Percentiles rank a stretch among this genome's conserved stretches.
Evolutionary conservation across 1,140 invertebrate species (phyloP).

Genomic region (Drosophila willistoni): DNA sequence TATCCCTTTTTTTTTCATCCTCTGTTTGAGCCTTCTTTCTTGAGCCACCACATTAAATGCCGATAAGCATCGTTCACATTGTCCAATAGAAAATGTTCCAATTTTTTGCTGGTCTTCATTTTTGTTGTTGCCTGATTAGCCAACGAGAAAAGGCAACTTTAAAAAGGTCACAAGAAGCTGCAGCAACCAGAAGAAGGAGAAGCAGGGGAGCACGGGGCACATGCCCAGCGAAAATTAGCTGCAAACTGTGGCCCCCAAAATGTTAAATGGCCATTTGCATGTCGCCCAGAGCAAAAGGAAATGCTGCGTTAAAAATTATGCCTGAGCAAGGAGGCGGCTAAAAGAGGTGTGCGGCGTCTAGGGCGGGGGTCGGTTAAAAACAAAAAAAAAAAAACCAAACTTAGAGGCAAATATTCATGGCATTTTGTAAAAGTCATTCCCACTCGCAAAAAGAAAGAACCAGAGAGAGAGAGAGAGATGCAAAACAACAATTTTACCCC

Average conservation of each 20-base stretch:
- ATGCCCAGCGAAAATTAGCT: conserved; percentile 62
- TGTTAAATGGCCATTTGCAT: conserved; percentile 64
- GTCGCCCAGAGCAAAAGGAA: conserved; percentile 53
- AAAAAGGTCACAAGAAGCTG: conserved; percentile 14
- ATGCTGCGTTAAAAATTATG: conserved; percentile 79
- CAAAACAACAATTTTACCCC: conserved; percentile 53
- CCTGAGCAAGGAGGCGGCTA: not conserved
- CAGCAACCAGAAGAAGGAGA: not conserved
- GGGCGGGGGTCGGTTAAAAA: conserved; percentile 24
- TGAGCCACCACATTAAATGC: conserved; percentile 63
- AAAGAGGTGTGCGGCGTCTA: too few relatives aligned
- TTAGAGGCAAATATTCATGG: conserved; percentile 63
- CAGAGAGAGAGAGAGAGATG: conserved; percentile 28
- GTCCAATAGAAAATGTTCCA: conserved; percentile 44
- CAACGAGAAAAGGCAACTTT: conserved; percentile 20
- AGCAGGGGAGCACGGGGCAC: not conserved
- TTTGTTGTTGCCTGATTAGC: conserved; percentile 4
- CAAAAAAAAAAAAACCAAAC: conserved; percentile 34
- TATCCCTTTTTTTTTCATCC: conserved; percentile 48
- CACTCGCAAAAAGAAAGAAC: conserved; percentile 31
- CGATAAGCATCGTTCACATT: conserved; percentile 68
- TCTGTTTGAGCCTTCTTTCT: conserved; percentile 5
- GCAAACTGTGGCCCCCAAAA: conserved; percentile 41
- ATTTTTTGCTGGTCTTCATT: not conserved
- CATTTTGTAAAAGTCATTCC: conserved; percentile 79